Evolutionary conservation across 30 jellyfish, hydroid and myxozoan genomes (phyloP).

Genomic region (Turritopsis rubra): DNA sequence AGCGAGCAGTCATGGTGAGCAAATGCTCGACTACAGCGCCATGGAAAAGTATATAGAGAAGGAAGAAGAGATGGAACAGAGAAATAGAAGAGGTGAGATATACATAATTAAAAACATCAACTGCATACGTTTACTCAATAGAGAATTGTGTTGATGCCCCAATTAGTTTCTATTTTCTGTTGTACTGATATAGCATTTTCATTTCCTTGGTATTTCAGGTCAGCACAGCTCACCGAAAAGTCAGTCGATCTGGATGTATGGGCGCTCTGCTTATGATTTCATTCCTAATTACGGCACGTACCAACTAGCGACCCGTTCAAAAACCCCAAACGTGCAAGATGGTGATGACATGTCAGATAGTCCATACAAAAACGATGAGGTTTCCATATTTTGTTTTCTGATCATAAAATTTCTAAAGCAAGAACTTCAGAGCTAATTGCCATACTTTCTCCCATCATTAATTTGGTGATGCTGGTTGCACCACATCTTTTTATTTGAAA

Average conservation of each 20-base stretch:
- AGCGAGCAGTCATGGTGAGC: constrained; percentile 37
- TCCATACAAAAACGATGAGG: constrained; percentile 33
- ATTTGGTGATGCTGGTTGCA: not conserved
- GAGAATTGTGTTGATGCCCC: not conserved
- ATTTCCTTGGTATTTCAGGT: constrained; percentile 40
- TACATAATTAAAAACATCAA: not conserved
- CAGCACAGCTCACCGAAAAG: constrained; percentile 48
- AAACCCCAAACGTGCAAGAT: constrained; percentile 27
- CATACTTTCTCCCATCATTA: no score
- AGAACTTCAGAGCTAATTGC: no score
- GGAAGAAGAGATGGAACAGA: constrained; percentile 58
- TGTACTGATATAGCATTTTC: no score
- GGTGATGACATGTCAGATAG: constrained; percentile 26
- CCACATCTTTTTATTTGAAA: no score
- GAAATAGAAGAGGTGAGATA: constrained; percentile 54
- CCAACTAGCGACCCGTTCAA: constrained; percentile 87
- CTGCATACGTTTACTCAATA: no score
- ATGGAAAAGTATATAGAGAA: constrained; percentile 58
- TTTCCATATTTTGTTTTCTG: not conserved
- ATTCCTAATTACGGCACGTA: constrained; percentile 80
- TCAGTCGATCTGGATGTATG: constrained; percentile 73
- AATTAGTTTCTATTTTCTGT: not conserved
- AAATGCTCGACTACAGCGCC: constrained; percentile 47
- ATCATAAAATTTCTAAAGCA: not conserved
- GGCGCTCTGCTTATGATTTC: constrained; percentile 66